phyloP scores from a whole-genome alignment of 1,140 invertebrate species.

The Conus ventricosus region DNA sequence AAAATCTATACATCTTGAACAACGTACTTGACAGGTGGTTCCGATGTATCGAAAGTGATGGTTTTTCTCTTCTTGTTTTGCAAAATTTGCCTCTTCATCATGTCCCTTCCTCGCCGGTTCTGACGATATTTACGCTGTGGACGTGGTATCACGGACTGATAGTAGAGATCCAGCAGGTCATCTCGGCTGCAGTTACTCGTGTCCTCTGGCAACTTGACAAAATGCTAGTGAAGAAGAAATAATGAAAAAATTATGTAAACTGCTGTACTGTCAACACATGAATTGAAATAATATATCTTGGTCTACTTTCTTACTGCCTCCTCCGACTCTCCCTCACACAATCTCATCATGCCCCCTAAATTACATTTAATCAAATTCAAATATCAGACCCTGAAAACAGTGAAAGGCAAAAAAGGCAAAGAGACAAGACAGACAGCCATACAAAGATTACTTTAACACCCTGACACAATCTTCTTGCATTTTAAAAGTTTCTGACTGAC shows the following conservation, averaged over 20 bases:
- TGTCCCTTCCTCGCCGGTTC: conserved; percentile 62
- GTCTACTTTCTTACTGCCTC: no score
- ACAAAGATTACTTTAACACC: no score
- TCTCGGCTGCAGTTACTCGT: conserved; percentile 53
- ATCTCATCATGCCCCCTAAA: no score
- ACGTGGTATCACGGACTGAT: conserved; percentile 63
- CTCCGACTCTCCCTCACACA: no score
- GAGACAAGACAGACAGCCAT: no score
- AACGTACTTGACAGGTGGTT: conserved; percentile 51
- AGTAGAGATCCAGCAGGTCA: conserved; percentile 64
- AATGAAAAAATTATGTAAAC: background rate
- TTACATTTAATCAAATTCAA: no score
- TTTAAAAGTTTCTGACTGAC: no score
- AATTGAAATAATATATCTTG: no score
- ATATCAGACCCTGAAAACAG: no score
- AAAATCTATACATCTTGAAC: background rate
- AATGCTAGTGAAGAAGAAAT: conserved; percentile 27
- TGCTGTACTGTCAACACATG: background rate
- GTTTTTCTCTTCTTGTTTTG: conserved; percentile 61
- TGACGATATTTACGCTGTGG: conserved; percentile 66
- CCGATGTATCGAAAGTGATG: conserved; percentile 29
- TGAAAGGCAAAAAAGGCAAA: no score
- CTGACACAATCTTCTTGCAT: no score
- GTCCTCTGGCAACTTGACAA: conserved; percentile 42
- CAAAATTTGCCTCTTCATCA: conserved; percentile 66